Evolutionary conservation across 2,113 vertebrate species (phyloP).

Genomic region (Neotoma lepida): DNA sequence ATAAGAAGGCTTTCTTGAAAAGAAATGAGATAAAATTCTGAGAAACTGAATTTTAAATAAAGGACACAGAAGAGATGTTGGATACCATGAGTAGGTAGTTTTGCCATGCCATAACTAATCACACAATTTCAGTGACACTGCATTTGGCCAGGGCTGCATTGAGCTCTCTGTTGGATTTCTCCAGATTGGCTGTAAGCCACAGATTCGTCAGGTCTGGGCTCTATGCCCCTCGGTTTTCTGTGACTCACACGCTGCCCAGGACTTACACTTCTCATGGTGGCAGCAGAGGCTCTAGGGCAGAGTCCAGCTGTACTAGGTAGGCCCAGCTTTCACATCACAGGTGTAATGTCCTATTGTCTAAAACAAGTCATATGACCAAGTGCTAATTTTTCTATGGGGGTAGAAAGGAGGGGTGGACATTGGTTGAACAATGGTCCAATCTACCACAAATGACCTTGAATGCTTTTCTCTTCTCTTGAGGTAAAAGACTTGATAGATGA

Average conservation of each 20-base stretch:
- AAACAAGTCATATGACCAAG: neutral
- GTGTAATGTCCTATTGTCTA: neutral
- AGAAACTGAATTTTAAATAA: constrained; percentile 32
- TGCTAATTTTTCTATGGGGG: neutral
- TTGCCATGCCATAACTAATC: neutral
- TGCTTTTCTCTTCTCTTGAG: neutral
- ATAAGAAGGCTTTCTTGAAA: neutral
- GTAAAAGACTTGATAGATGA: constrained; percentile 19
- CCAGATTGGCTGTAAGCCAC: neutral
- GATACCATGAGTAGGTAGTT: neutral
- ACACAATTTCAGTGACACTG: neutral
- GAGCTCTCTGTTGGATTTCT: neutral
- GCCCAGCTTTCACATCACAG: neutral
- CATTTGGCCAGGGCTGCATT: neutral
- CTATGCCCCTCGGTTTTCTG: neutral
- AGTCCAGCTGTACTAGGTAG: neutral
- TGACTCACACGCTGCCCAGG: neutral
- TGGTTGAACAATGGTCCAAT: neutral
- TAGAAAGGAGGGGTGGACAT: neutral
- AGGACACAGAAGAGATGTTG: neutral
- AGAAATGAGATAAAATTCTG: neutral
- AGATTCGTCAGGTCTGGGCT: neutral
- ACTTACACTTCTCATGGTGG: neutral
- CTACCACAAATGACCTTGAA: neutral
- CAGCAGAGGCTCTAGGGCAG: neutral